Evolutionary conservation across 2,888 invertebrate species (phyloP), one percentile per base, ranked within the genome.

Genomic region (Lordiphosa fenestrarum): DNA sequence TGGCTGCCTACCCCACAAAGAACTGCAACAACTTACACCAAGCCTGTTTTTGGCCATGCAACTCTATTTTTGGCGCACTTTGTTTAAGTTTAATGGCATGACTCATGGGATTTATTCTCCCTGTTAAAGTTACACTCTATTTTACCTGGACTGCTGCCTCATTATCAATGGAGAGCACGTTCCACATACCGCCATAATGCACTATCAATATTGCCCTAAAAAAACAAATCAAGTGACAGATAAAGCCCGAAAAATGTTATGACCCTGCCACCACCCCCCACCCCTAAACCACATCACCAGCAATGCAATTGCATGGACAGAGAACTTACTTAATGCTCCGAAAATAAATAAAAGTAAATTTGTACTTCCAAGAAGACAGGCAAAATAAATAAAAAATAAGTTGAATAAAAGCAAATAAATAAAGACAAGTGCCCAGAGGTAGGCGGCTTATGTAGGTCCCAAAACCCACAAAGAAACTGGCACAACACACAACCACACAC

Each of bases 301-400:
- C 56, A 74, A 61, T 74, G 72, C 78, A 75, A 61, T 71, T 74
- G 69, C 74, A 77, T 69, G 71, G 53, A 12, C 46, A 37, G 35
- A 69, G 57, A 51, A 55, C 60, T 60, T 61, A 69, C 54, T 25
- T 25, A 6, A 25, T 25, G 25, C 25, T 25, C 25, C 25, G 6
- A 25, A 70, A 56, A 57, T 30, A 67, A 66, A 56, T 47, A 46
- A 50, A 59, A 38, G 25, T 6, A 25, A 25, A 25, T 25, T 25
- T 25, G 25, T 25, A 25, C 25, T 25, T 25, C 25, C 25, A 6
- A 25, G 25, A 25, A 25, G 25, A 25, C 25, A 25, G 6, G 41
- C 64, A 55, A 53, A 73, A 56, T 55, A 66, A 62, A 69, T 55
- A 69, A 47, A 19, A 57, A 58, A 51, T 47, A 51, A 47, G 13